Conservation (phyloP, 2,888 invertebrate species). For the Lathronympha strigana region DNA sequence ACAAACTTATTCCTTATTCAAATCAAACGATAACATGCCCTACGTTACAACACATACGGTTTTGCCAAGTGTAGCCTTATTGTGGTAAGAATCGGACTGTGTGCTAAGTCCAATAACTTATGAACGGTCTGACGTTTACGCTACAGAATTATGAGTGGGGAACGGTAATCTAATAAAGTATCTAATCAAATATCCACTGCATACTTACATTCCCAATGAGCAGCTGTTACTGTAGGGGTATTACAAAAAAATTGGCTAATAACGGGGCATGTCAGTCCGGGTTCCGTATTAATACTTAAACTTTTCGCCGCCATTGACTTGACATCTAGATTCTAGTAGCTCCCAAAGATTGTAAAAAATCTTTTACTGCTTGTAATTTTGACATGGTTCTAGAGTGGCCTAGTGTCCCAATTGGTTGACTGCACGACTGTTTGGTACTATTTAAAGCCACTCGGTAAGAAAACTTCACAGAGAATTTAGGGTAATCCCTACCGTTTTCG, state of each 20-base stretch:
- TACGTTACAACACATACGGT: conserved; percentile 30
- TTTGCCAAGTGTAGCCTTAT: not conserved
- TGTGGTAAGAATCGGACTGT: conserved; percentile 25
- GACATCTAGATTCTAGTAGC: too few relatives aligned
- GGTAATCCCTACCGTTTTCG: conserved; percentile 25
- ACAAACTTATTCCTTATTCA: not conserved
- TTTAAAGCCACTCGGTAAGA: not conserved
- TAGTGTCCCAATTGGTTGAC: not conserved
- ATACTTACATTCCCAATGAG: conserved; percentile 6
- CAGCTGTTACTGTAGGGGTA: conserved; percentile 7
- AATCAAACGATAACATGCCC: not conserved
- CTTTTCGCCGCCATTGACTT: too few relatives aligned
- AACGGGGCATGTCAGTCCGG: too few relatives aligned
- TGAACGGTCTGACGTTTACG: conserved; percentile 57
- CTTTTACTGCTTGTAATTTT: too few relatives aligned
- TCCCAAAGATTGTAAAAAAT: too few relatives aligned
- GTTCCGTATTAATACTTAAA: too few relatives aligned
- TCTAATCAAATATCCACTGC: conserved; percentile 23
- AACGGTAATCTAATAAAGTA: conserved; percentile 34
- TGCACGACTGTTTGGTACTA: not conserved
- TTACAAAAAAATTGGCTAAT: not conserved
- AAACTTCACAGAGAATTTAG: not conserved
- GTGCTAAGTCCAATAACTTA: conserved; percentile 59
- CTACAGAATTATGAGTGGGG: conserved; percentile 45
- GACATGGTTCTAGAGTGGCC: too few relatives aligned